These are phyloP conservation scores for Pelusios castaneus DNA, from an alignment of 2,113 vertebrate genomes.

Conservation along the genomic window DNA sequence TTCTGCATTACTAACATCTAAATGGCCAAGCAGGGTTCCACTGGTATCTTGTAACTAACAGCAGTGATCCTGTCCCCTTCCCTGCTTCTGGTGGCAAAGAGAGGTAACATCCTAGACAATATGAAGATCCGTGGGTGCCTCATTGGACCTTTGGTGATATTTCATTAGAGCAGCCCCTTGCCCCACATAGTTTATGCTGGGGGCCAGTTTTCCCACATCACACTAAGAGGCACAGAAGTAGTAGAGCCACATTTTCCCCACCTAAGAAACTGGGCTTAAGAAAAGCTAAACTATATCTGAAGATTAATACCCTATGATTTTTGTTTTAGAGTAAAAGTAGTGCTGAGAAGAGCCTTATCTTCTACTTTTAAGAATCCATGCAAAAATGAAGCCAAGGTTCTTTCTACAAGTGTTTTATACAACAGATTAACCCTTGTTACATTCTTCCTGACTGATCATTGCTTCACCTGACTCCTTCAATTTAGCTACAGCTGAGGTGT, in stretches of 20 bases:
- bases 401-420: neutral
- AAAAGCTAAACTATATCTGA: too few species aligned
- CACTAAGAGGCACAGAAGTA: neutral
- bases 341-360: neutral
- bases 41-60: neutral
- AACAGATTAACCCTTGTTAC: neutral
- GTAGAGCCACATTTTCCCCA: fast-evolving
- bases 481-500: neutral
- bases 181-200: neutral
- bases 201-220: neutral
- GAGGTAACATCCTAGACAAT: neutral
- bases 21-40: constrained; percentile 23
- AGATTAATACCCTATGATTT: neutral
- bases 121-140: neutral
- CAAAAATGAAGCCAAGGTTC: neutral
- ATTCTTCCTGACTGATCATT: neutral
- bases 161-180: neutral
- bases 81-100: neutral
- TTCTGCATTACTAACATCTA: neutral
- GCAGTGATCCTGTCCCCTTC: neutral
- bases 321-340: neutral
- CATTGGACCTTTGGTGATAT: neutral
- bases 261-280: too few species aligned
- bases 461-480: neutral
- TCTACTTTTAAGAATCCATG: neutral